Percentiles rank a stretch among this genome's conserved stretches.
phyloP scores from a whole-genome alignment of 64 coral and sea anemone species.

The Actinia equina region DNA sequence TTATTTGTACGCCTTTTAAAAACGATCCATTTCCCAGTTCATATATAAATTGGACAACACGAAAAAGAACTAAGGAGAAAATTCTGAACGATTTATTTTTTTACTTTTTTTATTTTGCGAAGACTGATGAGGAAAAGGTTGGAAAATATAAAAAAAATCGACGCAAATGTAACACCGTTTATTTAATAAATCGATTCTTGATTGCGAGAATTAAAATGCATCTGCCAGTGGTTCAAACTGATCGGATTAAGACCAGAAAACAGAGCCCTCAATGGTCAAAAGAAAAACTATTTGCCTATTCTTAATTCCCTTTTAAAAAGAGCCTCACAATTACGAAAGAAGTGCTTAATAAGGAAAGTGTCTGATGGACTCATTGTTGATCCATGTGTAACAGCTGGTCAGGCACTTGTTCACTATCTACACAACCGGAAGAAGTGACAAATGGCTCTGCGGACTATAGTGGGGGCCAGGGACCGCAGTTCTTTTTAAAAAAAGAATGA shows the following conservation, averaged over 20 bases:
- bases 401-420: background rate
- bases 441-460: background rate
- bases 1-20: background rate
- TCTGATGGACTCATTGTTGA: slow-evolving; percentile 6
- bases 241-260: background rate
- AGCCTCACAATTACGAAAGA: background rate
- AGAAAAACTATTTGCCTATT: slow-evolving; percentile 10
- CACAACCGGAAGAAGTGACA: background rate
- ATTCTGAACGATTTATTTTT: too few species aligned
- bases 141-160: background rate
- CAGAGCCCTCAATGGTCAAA: slow-evolving; percentile 17
- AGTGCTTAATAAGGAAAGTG: slow-evolving; percentile 11
- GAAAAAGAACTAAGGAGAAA: too few species aligned
- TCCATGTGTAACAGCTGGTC: slow-evolving; percentile 8
- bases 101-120: background rate
- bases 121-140: background rate
- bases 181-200: background rate
- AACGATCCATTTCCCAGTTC: background rate
- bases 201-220: background rate
- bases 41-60: background rate
- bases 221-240: background rate
- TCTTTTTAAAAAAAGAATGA: background rate
- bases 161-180: background rate
- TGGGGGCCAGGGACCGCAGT: background rate
- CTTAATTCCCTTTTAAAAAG: slow-evolving; percentile 24